Evolutionary conservation across 1,140 invertebrate genomes (phyloP), one percentile per base, ranked within the genome.

Genomic region (Drosophila fuyamai): DNA sequence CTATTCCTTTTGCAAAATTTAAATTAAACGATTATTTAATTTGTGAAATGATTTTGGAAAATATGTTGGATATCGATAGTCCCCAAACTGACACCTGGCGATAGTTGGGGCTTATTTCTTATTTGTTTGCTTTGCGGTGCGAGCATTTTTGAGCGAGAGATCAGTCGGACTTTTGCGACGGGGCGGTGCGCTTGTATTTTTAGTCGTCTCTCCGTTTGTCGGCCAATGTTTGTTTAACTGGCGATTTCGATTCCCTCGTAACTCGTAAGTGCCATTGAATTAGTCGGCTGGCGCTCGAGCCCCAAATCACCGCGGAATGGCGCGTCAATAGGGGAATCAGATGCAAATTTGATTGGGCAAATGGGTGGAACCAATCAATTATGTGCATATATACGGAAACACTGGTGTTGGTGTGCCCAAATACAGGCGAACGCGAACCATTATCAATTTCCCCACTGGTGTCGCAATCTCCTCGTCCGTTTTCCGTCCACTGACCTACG

Each of bases 321-420:
- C 35, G 53, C 57, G 36, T 58, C 60, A 63, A 63, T 32, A 9
- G 50, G 53, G 38, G 27, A 50, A 71, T 58, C 43, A 32, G 27
- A 72, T 71, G 68, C 68, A 72, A 72, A 72, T 72, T 72, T 41
- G 44, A 48, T 71, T 71, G 36, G 53, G 51, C 54, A 41, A 57
- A 40, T 55, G 40, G 43, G 14, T 57, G 67, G 51, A 71, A 48
- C 43, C 51, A 68, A 72, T 71, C 43, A 71, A 71, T 68, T 68
- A 66, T 68, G 18, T 56, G 40, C 13, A 13, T 16, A n/a, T 23
- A 66, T 23, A 41, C 32, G 18, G 18, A 53, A 53, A 36, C 14
- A 0, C 1, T 12, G 50, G 46, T 50, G 32, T 40, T 27, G 13
- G n/a, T 48, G 46, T 27, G 41, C 13, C 38, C 5, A 13, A 36